These are phyloP conservation scores for Linnaemya vulpina DNA, from an alignment of 2,888 invertebrate genomes.

Conservation along the genomic window DNA sequence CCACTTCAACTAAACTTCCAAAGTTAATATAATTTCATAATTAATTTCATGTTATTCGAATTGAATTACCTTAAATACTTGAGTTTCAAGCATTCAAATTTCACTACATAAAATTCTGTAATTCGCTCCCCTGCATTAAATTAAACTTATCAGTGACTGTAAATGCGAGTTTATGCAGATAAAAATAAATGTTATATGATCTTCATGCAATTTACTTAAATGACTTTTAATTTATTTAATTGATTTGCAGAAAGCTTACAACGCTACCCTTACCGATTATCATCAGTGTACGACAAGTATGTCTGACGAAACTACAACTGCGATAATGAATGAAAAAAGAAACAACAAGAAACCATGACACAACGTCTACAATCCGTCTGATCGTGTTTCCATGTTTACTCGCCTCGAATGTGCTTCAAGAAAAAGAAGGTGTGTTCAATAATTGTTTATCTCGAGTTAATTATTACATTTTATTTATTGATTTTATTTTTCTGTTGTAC, in stretches of 20 bases:
- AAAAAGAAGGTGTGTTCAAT: slow-evolving; percentile 71
- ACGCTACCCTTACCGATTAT: slow-evolving; percentile 45
- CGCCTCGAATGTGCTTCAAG: slow-evolving; percentile 1
- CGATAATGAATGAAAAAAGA: slow-evolving; percentile 1
- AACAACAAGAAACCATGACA: neutral
- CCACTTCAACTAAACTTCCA: too few relatives aligned
- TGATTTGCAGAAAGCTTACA: slow-evolving; percentile 59
- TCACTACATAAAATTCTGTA: too few relatives aligned
- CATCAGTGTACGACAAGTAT: slow-evolving; percentile 56
- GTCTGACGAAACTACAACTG: slow-evolving; percentile 55
- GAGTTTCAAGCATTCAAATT: too few relatives aligned
- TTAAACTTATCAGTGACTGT: neutral
- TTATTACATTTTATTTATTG: neutral
- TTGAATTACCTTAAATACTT: too few relatives aligned
- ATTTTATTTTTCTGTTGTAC: slow-evolving; percentile 18
- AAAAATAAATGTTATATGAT: neutral
- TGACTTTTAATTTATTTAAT: slow-evolving; percentile 63
- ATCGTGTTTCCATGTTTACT: slow-evolving; percentile 19
- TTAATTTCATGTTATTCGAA: neutral
- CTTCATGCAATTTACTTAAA: slow-evolving; percentile 12
- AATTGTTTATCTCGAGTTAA: slow-evolving; percentile 50
- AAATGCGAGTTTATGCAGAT: neutral
- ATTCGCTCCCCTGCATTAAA: too few relatives aligned
- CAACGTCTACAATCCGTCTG: slow-evolving; percentile 37
- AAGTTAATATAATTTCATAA: too few relatives aligned